Evolutionary conservation across 2,797 vertebrate species (phyloP), one percentile per base, ranked within the genome.

Genomic region (Hippoglossus hippoglossus): DNA sequence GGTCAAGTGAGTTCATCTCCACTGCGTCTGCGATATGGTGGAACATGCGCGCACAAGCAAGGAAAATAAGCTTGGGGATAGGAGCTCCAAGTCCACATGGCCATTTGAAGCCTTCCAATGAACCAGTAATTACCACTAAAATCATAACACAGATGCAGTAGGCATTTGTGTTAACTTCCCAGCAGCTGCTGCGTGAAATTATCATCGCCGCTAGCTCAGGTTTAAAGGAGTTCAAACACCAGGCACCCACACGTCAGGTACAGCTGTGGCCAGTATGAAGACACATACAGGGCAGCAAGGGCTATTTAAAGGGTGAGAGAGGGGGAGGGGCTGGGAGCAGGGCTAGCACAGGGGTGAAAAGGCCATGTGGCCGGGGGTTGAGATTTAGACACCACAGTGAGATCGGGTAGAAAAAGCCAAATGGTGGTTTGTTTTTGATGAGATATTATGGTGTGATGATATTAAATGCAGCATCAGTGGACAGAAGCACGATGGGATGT

Each of bases 121-220:
- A 79, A 83, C 71, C 79, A 52, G 75, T 13, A 73, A 72, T 66
- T 71, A 84, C 83, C 85, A 75, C 82, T 68, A 68, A 83, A 82
- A 82, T 76, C 84, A 80, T 83, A 90, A 87, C 89, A 89, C 87
- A 88, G 82, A 86, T 85, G 87, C 68, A 77, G 82, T 24, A 6
- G 63, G 62, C 72, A 76, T 83, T 68, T 53, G 5, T n/a, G 31
- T 75, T 47, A 74, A 78, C 63, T n/a, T 75, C 64, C 79, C 61
- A 75, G 69, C 73, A 80, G 80, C 76, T 84, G 82, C 74, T 77
- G 63, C 57, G 19, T 63, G 51, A 57, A 49, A 71, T 54, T 47
- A 55, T 67, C 24, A 69, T 75, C 55, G 58, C 64, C 63, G 55
- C 22, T 22, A 26, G 52, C 50, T 44, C 13, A 44, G 18, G 58